Evolutionary conservation across 1,140 invertebrate species (phyloP).

Genomic region (Zophobas atratus): DNA sequence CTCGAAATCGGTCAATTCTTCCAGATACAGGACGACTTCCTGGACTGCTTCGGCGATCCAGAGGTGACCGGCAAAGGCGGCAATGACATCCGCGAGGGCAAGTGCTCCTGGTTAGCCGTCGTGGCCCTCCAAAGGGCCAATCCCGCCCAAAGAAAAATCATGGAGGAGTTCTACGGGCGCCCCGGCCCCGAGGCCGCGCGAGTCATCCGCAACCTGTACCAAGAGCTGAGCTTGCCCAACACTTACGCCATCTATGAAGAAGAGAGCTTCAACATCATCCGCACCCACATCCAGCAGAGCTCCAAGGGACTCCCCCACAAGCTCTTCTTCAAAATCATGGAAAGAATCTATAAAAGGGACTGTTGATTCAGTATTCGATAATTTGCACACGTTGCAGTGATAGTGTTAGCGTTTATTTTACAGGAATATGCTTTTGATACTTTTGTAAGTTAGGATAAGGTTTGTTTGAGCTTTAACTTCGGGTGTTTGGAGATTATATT

Average conservation of each 20-base stretch:
- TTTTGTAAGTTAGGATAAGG: slow-evolving; percentile 21
- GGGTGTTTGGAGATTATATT: slow-evolving; percentile 28
- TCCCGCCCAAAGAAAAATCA: slow-evolving; percentile 80
- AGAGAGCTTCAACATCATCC: slow-evolving; percentile 85
- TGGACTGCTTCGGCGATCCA: slow-evolving; percentile 94
- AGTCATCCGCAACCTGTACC: slow-evolving; percentile 85
- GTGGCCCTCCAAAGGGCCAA: slow-evolving; percentile 88
- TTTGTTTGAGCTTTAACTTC: slow-evolving; percentile 18
- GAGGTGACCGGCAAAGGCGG: slow-evolving; percentile 90
- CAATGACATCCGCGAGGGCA: slow-evolving; percentile 95
- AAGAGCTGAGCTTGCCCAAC: slow-evolving; percentile 83
- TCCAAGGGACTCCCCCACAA: slow-evolving; percentile 87
- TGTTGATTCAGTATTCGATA: slow-evolving; percentile 65
- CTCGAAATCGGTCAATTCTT: slow-evolving; percentile 97
- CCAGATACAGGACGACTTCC: slow-evolving; percentile 97
- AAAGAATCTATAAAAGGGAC: slow-evolving; percentile 84
- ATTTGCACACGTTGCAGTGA: slow-evolving; percentile 25
- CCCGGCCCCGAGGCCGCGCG: slow-evolving; percentile 78
- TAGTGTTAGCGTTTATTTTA: slow-evolving; percentile 25
- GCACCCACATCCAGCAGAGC: slow-evolving; percentile 88
- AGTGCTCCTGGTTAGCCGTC: slow-evolving; percentile 96
- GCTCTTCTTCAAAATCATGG: slow-evolving; percentile 86
- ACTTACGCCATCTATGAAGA: slow-evolving; percentile 90
- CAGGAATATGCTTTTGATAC: slow-evolving; percentile 26
- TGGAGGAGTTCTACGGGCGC: slow-evolving; percentile 88